phyloP scores from a whole-genome alignment of 1,140 invertebrate species.

The Amyelois transitella region DNA sequence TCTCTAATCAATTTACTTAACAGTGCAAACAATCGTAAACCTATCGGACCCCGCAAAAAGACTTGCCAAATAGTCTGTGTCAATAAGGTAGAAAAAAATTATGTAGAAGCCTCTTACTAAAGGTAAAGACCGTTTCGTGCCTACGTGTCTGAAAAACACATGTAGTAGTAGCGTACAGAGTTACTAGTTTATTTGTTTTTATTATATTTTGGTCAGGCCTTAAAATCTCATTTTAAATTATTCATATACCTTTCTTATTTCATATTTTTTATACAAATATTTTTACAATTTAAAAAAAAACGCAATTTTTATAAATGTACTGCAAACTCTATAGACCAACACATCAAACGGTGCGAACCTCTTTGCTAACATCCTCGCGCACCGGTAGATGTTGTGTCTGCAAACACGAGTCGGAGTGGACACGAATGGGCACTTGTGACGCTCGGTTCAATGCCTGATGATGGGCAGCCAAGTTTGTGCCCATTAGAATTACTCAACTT shows the following conservation, averaged over 20 bases:
- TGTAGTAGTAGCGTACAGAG: too few species aligned
- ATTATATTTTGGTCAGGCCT: too few species aligned
- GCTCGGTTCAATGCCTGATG: slow-evolving; percentile 43
- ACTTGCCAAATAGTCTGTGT: slow-evolving; percentile 46
- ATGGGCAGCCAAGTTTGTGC: slow-evolving; percentile 31
- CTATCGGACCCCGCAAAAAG: slow-evolving; percentile 57
- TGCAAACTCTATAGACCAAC: neutral
- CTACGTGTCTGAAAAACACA: neutral
- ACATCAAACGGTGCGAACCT: neutral
- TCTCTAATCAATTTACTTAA: slow-evolving; percentile 43
- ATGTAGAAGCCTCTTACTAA: slow-evolving; percentile 54
- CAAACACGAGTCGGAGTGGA: slow-evolving; percentile 47
- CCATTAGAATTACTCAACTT: slow-evolving; percentile 18
- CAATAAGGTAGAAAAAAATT: slow-evolving; percentile 47
- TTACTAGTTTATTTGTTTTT: too few species aligned
- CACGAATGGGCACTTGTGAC: slow-evolving; percentile 52
- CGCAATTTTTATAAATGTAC: too few species aligned
- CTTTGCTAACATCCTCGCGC: slow-evolving; percentile 30
- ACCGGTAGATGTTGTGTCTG: slow-evolving; percentile 59
- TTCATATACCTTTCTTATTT: too few species aligned
- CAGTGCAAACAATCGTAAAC: slow-evolving; percentile 50
- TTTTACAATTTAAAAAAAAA: too few species aligned
- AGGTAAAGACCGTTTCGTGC: neutral
- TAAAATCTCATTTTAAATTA: too few species aligned
- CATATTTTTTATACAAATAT: too few species aligned